These are phyloP conservation scores for Burhinus bistriatus DNA, from an alignment of 2,113 vertebrate species.

Conservation along the genomic window DNA sequence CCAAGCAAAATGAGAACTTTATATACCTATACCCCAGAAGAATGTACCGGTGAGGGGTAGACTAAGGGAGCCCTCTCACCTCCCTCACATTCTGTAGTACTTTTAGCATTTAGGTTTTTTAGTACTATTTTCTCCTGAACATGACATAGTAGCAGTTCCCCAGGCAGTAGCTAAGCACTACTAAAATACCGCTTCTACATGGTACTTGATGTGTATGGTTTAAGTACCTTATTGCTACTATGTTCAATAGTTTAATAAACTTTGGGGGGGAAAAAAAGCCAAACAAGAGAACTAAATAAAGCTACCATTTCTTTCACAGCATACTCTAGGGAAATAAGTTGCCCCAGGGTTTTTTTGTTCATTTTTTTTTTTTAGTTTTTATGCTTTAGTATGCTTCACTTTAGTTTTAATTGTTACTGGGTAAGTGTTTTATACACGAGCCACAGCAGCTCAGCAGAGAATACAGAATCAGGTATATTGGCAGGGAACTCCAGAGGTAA, in stretches of 20 bases:
- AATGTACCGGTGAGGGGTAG: neutral
- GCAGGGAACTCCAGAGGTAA: neutral
- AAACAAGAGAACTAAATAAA: neutral
- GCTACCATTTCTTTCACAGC: neutral
- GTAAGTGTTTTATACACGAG: neutral
- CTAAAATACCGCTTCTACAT: neutral
- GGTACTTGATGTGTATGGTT: neutral
- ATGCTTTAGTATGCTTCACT: neutral
- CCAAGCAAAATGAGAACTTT: neutral
- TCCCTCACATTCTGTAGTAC: neutral
- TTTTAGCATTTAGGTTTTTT: neutral
- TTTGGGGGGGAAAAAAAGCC: neutral
- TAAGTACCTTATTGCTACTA: neutral
- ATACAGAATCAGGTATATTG: fast-evolving
- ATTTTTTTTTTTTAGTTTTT: neutral
- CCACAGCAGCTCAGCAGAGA: neutral
- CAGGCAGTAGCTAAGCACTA: neutral
- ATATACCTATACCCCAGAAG: neutral
- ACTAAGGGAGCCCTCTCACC: neutral
- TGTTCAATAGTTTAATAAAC: neutral
- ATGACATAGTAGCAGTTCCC: neutral
- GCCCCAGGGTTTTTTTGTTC: neutral
- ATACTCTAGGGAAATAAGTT: neutral
- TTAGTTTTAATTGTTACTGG: neutral
- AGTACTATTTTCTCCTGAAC: neutral